A percentile compares a stretch with the other conserved stretches of the same genome.
Evolutionary conservation across 2,113 vertebrate species (phyloP).

Genomic region (Sinocyclocheilus maitianheensis): DNA sequence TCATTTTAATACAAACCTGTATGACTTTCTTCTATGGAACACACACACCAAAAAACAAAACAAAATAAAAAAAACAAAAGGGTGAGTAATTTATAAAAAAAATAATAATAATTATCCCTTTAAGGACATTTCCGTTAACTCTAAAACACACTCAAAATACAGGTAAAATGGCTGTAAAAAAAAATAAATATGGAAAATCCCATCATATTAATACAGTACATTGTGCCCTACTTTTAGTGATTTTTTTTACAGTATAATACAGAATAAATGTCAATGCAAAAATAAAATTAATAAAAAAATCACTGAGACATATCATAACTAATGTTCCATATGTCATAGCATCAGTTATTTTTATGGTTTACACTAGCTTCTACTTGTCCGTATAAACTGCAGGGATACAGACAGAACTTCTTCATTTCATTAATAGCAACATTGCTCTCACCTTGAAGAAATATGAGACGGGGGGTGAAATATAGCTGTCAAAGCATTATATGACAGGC

Average conservation of each 20-base stretch:
- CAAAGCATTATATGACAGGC: constrained; percentile 18
- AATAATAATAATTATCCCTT: no score
- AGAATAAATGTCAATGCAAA: not conserved
- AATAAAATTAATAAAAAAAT: not conserved
- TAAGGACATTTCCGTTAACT: no score
- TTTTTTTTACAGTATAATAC: not conserved
- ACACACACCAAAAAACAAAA: no score
- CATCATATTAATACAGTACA: no score
- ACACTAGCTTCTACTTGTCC: not conserved
- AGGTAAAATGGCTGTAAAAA: no score
- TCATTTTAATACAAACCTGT: no score
- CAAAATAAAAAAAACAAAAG: no score
- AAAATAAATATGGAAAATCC: no score
- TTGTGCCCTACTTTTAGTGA: no score
- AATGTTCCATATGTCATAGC: not conserved
- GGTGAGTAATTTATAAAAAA: no score
- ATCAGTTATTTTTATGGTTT: not conserved
- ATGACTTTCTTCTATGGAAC: no score
- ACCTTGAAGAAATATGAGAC: constrained; percentile 35
- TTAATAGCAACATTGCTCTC: constrained; percentile 20
- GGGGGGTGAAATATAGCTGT: not conserved
- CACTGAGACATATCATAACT: constrained; percentile 20
- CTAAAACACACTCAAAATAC: not conserved
- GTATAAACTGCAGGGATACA: not conserved
- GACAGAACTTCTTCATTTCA: not conserved